A percentile compares a stretch with the other conserved stretches of the same genome.
phyloP scores from a whole-genome alignment of 92 coral and sea anemone genomes.

The Hydrozoanthus gracilis region DNA sequence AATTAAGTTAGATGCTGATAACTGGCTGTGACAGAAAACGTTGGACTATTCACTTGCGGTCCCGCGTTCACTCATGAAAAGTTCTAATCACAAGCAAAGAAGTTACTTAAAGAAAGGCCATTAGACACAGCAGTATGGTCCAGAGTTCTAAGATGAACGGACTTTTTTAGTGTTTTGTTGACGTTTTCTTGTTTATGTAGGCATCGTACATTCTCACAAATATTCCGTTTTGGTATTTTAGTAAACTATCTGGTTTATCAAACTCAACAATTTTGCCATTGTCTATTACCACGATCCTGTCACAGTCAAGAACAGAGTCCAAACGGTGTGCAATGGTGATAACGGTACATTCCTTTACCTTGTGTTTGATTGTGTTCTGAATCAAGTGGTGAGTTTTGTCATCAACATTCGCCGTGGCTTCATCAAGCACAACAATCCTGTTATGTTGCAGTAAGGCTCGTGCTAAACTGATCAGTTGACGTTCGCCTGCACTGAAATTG shows the following conservation, averaged over 20 bases:
- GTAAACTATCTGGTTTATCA: conserved; percentile 13
- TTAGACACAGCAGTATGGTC: no score
- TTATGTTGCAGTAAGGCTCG: conserved; percentile 23
- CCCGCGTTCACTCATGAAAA: no score
- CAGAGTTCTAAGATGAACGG: no score
- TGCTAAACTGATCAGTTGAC: conserved; percentile 34
- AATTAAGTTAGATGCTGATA: no score
- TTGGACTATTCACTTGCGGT: no score
- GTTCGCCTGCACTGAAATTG: conserved; percentile 31
- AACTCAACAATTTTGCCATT: conserved; percentile 22
- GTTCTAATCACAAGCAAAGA: no score
- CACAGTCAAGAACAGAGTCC: conserved; percentile 35
- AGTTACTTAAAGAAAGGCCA: no score
- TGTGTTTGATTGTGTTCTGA: conserved; percentile 18
- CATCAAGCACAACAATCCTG: conserved; percentile 17
- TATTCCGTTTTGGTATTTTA: not conserved
- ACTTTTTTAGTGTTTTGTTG: not conserved
- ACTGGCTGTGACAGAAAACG: no score
- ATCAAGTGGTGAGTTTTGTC: conserved; percentile 19
- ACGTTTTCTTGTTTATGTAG: not conserved
- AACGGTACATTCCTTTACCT: conserved; percentile 26
- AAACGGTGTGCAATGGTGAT: conserved; percentile 38
- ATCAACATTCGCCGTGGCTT: conserved; percentile 25
- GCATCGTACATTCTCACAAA: conserved; percentile 7
- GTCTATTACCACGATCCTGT: conserved; percentile 4